A percentile compares a stretch with the other conserved stretches of the same genome.
Evolutionary conservation across 2,113 vertebrate species (phyloP).

Genomic region (Nasalis larvatus): DNA sequence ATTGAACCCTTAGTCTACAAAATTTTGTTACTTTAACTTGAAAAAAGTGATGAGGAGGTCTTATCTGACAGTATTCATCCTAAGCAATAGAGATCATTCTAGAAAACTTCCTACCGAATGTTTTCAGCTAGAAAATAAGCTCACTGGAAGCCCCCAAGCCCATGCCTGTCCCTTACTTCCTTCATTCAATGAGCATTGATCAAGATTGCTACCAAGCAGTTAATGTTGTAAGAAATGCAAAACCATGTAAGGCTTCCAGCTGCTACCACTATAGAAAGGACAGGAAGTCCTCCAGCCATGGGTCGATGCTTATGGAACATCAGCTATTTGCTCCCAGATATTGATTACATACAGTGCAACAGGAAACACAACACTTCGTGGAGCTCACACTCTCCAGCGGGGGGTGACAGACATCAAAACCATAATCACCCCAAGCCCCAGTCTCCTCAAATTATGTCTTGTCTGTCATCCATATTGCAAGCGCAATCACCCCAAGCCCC

Average conservation of each 20-base stretch:
- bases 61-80: background rate
- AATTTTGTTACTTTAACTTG: background rate
- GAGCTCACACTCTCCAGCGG: background rate
- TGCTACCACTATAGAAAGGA: background rate
- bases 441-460: background rate
- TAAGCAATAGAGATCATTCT: background rate
- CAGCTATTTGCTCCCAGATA: background rate
- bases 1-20: background rate
- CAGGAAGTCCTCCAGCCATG: background rate
- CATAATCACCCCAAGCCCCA: background rate
- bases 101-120: background rate
- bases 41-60: background rate
- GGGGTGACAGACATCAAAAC: background rate
- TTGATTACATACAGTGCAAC: too few species aligned
- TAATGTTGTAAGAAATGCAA: background rate
- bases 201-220: background rate
- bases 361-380: background rate
- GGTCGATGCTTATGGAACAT: background rate
- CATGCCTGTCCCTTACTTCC: background rate
- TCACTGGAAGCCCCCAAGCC: background rate
- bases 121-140: background rate
- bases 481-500: background rate
- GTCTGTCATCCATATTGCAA: fast-evolving
- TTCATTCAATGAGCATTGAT: background rate
- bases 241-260: background rate